A percentile compares a stretch with the other conserved stretches of the same genome.
Evolutionary conservation across 2,113 vertebrate species (phyloP).

Genomic region (Xenopus laevis): DNA sequence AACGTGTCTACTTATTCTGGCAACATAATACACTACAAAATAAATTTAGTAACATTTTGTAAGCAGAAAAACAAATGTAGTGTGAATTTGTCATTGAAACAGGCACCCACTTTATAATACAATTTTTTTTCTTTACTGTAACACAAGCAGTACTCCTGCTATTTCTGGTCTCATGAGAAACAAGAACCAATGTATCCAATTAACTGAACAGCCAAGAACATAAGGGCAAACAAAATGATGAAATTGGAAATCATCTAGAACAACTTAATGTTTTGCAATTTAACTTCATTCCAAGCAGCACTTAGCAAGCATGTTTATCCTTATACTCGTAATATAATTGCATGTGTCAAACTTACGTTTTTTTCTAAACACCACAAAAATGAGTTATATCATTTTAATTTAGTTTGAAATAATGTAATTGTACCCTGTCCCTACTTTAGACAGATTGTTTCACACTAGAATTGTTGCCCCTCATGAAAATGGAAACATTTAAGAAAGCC

Average conservation of each 20-base stretch:
- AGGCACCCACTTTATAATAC: conserved; percentile 67
- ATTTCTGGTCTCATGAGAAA: conserved; percentile 66
- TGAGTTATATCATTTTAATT: conserved; percentile 73
- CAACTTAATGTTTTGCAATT: conserved; percentile 72
- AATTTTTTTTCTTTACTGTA: conserved; percentile 66
- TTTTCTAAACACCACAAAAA: conserved; percentile 68
- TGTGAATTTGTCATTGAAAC: conserved; percentile 66
- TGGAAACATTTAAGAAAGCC: conserved; percentile 58
- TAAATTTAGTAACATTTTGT: conserved; percentile 65
- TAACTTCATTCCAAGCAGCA: conserved; percentile 70
- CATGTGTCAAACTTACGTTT: conserved; percentile 75
- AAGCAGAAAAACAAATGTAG: conserved; percentile 68
- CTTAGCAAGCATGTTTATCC: conserved; percentile 71
- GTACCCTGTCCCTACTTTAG: conserved; percentile 60
- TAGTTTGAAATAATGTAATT: conserved; percentile 65
- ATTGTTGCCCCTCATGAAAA: conserved; percentile 74
- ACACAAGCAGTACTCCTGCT: conserved; percentile 65
- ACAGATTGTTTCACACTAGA: conserved; percentile 73
- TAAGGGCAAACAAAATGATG: conserved; percentile 68
- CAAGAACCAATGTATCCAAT: conserved; percentile 71
- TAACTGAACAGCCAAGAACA: conserved; percentile 71
- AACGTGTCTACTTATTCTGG: conserved; percentile 38
- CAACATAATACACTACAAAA: conserved; percentile 48
- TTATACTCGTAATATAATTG: conserved; percentile 75
- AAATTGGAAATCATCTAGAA: conserved; percentile 75